Conservation (phyloP, 2,797 vertebrate genomes). For the Linurgus olivaceus region DNA sequence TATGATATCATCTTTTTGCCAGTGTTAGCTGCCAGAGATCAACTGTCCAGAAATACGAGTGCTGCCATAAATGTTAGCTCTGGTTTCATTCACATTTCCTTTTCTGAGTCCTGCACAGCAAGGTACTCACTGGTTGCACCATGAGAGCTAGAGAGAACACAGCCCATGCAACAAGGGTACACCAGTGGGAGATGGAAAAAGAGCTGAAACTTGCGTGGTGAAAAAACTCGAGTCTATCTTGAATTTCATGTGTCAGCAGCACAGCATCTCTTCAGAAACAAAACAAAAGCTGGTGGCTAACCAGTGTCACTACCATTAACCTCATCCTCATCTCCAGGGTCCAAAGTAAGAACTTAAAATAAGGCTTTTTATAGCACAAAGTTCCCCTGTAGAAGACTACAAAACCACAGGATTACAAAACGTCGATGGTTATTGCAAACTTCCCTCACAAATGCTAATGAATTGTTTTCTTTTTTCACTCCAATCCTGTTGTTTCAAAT, state of each 20-base stretch:
- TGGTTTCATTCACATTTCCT: constrained; percentile 32
- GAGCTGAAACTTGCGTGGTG: not conserved
- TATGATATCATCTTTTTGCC: constrained; percentile 12
- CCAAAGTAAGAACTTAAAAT: constrained; percentile 1
- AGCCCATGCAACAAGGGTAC: not conserved
- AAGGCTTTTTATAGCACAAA: not conserved
- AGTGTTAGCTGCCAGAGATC: constrained; percentile 5
- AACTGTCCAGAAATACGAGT: not conserved
- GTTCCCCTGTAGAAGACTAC: not conserved
- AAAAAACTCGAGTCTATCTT: not conserved
- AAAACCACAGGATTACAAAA: constrained; percentile 30
- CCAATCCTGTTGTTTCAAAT: constrained; percentile 41
- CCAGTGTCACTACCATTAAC: constrained; percentile 6
- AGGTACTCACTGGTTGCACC: not conserved
- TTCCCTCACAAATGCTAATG: constrained; percentile 55
- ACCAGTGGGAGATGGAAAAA: not conserved
- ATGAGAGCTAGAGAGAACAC: not conserved
- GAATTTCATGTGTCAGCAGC: not conserved
- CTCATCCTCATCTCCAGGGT: not conserved
- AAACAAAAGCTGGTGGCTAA: constrained; percentile 7
- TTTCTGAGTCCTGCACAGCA: not conserved
- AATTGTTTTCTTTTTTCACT: constrained; percentile 40
- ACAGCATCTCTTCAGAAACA: not conserved
- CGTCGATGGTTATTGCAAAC: not conserved
- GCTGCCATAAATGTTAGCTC: not conserved